Evolutionary conservation across 2,113 vertebrate genomes (phyloP).

Genomic region (Pseudorhombus dupliciocellatus): DNA sequence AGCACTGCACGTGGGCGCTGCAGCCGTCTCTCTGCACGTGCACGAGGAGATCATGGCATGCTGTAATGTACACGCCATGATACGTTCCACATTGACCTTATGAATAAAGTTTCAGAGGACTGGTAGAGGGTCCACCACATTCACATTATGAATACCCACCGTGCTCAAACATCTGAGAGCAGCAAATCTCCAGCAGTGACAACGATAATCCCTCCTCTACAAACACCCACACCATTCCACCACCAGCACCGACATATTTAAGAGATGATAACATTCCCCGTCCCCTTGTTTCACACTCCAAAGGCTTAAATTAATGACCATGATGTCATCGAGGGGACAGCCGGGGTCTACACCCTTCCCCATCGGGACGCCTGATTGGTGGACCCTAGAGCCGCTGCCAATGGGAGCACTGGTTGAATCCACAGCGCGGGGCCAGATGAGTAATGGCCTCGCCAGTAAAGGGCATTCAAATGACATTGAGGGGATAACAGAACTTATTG

Average conservation of each 20-base stretch:
- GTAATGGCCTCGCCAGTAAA: slow-evolving; percentile 69
- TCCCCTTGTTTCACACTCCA: slow-evolving; percentile 47
- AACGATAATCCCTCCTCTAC: slow-evolving; percentile 30
- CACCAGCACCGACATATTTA: slow-evolving; percentile 48
- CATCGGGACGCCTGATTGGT: slow-evolving; percentile 59
- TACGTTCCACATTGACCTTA: too few relatives aligned
- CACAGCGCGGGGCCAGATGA: slow-evolving; percentile 48
- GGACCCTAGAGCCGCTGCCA: slow-evolving; percentile 35
- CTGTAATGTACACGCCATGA: too few relatives aligned
- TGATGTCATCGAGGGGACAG: slow-evolving; percentile 62
- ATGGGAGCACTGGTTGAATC: slow-evolving; percentile 45
- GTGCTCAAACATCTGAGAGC: neutral
- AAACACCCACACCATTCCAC: slow-evolving; percentile 35
- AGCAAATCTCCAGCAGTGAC: slow-evolving; percentile 19
- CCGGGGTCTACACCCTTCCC: slow-evolving; percentile 25
- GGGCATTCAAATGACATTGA: slow-evolving; percentile 80
- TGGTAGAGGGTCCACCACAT: too few relatives aligned
- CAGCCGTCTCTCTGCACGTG: too few relatives aligned
- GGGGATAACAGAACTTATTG: slow-evolving; percentile 79
- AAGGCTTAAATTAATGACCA: slow-evolving; percentile 48
- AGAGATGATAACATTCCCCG: slow-evolving; percentile 57
- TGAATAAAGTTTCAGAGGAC: too few relatives aligned
- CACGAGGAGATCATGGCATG: too few relatives aligned
- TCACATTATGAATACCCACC: too few relatives aligned
- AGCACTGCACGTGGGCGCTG: too few relatives aligned